Evolutionary conservation across 2,113 vertebrate genomes (phyloP).

Genomic region (Alexandromys fortis): DNA sequence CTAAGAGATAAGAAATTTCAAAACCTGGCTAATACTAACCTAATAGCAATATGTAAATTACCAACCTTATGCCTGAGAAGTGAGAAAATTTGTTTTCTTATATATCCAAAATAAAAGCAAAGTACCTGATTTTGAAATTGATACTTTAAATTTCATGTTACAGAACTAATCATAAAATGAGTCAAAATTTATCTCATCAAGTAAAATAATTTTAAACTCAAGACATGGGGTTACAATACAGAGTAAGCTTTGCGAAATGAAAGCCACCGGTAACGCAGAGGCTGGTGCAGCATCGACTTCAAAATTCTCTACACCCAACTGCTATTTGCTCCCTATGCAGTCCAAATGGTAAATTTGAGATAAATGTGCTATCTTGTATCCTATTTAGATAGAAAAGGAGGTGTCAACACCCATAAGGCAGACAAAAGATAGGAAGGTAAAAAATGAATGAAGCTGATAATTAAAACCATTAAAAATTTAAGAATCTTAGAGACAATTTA

Average conservation of each 20-base stretch:
- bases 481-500: slow-evolving; percentile 65
- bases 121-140: not conserved
- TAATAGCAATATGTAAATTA: not conserved
- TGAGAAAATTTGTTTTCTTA: not conserved
- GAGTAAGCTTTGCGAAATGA: not conserved
- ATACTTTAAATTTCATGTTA: not conserved
- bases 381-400: slow-evolving; percentile 28
- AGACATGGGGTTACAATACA: not conserved
- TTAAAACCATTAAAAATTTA: slow-evolving; percentile 79
- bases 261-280: not conserved
- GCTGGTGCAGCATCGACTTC: not conserved
- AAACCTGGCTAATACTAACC: not conserved
- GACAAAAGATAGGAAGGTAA: slow-evolving; percentile 62
- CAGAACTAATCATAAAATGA: not conserved
- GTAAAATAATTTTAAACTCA: not conserved
- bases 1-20: not conserved
- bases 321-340: not conserved
- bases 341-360: slow-evolving; percentile 29
- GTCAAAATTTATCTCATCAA: not conserved
- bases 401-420: slow-evolving; percentile 9
- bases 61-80: rapidly evolving
- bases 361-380: slow-evolving; percentile 29
- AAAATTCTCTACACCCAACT: not conserved
- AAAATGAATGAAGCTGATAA: slow-evolving; percentile 70
- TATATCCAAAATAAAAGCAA: not conserved